Percentiles rank a stretch among this genome's conserved stretches.
Evolutionary conservation across 2,888 invertebrate species (phyloP).

Genomic region (Epirrhoe tristata): DNA sequence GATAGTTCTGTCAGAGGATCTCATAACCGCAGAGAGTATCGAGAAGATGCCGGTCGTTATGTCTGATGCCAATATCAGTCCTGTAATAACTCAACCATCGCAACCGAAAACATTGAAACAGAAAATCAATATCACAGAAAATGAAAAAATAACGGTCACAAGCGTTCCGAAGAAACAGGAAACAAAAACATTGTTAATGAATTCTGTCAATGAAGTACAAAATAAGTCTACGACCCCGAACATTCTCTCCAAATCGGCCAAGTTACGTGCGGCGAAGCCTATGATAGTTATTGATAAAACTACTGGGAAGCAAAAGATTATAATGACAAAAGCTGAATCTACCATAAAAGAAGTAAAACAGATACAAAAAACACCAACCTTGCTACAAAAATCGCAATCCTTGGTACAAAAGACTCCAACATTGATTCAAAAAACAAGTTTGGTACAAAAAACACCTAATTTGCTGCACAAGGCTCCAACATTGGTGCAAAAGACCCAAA

Average conservation of each 20-base stretch:
- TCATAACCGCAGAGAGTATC: slow-evolving; percentile 88
- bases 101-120: slow-evolving; percentile 68
- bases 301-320: slow-evolving; percentile 79
- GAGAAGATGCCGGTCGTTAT: slow-evolving; percentile 89
- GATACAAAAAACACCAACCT: slow-evolving; percentile 24
- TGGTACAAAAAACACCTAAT: slow-evolving; percentile 42
- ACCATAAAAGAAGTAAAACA: slow-evolving; percentile 70
- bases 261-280: slow-evolving; percentile 76
- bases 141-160: slow-evolving; percentile 64
- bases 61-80: slow-evolving; percentile 65
- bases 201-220: slow-evolving; percentile 61
- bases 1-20: slow-evolving; percentile 89
- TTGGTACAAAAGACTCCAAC: slow-evolving; percentile 16
- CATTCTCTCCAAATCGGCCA: slow-evolving; percentile 79
- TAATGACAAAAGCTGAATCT: slow-evolving; percentile 74
- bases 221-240: slow-evolving; percentile 77
- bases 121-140: slow-evolving; percentile 61
- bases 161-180: slow-evolving; percentile 64
- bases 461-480: slow-evolving; percentile 52
- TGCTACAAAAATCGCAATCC: slow-evolving; percentile 33
- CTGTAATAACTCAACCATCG: slow-evolving; percentile 65
- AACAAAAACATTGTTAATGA: slow-evolving; percentile 74
- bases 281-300: slow-evolving; percentile 79
- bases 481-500: slow-evolving; percentile 21
- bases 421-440: slow-evolving; percentile 17